A percentile compares a stretch with the other conserved stretches of the same genome.
Evolutionary conservation across 1,140 invertebrate species (phyloP).

Genomic region (Brachionus plicatilis): DNA sequence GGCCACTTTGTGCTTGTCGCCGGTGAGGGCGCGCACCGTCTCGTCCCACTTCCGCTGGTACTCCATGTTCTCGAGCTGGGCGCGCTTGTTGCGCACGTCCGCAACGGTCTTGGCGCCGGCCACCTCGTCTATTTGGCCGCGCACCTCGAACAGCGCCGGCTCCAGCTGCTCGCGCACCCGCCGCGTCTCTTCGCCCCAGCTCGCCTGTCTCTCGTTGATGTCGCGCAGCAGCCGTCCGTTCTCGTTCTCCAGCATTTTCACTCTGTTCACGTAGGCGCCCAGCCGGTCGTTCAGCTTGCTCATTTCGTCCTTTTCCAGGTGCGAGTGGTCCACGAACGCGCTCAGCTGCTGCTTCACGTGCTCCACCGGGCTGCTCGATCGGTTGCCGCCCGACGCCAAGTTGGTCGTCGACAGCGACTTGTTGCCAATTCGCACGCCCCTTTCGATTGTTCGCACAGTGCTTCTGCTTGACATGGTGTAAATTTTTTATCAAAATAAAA

Average conservation of each 20-base stretch:
- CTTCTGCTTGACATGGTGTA: not conserved
- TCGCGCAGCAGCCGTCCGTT: not conserved
- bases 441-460: conserved; percentile 25
- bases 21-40: not conserved
- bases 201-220: not conserved
- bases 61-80: conserved; percentile 9
- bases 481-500: not conserved
- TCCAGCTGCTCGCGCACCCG: not conserved
- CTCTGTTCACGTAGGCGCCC: not conserved
- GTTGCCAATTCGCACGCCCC: not conserved
- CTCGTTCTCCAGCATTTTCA: conserved; percentile 16
- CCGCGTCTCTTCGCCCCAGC: conserved; percentile 27
- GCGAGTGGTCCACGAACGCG: conserved; percentile 18
- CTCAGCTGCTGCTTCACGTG: not conserved
- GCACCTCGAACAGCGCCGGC: not conserved
- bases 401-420: not conserved
- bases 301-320: conserved; percentile 23
- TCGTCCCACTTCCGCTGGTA: conserved; percentile 1
- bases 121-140: conserved; percentile 5
- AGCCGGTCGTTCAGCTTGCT: not conserved
- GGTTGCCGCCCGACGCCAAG: not conserved
- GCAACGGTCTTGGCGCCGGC: not conserved
- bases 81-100: conserved; percentile 26
- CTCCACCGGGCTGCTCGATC: not conserved
- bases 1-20: not conserved